Percentiles rank a stretch among this genome's conserved stretches.
These are phyloP conservation scores for Danio tinwini DNA, from an alignment of 2,797 vertebrate species.

Conservation along the genomic window DNA sequence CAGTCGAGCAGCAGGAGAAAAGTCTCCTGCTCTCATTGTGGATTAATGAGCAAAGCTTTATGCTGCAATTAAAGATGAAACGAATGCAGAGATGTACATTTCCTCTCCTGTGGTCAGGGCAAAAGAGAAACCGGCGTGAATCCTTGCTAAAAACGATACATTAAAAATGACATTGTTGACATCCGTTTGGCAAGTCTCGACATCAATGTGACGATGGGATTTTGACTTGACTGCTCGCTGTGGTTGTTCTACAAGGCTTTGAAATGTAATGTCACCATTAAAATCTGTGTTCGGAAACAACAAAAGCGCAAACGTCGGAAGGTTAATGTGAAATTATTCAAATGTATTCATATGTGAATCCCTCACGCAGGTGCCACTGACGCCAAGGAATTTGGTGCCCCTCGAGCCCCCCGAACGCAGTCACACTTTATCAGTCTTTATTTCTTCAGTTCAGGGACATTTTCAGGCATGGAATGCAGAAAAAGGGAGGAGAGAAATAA, in stretches of 20 bases:
- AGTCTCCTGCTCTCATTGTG: constrained; percentile 40
- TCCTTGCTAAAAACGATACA: too few relatives aligned
- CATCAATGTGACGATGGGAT: neutral
- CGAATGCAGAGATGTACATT: constrained; percentile 42
- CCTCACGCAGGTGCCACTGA: constrained; percentile 64
- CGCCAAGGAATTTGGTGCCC: constrained; percentile 56
- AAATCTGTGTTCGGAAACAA: constrained; percentile 69
- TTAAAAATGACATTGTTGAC: constrained; percentile 21
- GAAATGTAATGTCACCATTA: constrained; percentile 73
- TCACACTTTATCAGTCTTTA: constrained; percentile 48
- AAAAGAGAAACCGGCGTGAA: too few relatives aligned
- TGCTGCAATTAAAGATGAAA: constrained; percentile 52
- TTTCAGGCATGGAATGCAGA: constrained; percentile 18
- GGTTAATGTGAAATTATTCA: constrained; percentile 79
- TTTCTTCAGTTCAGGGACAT: constrained; percentile 33
- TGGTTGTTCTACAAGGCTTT: constrained; percentile 56
- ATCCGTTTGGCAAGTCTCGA: neutral
- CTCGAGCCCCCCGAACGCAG: constrained; percentile 34
- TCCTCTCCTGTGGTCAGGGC: constrained; percentile 21
- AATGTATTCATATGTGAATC: constrained; percentile 77
- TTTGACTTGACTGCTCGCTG: constrained; percentile 29
- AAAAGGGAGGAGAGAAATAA: constrained; percentile 32
- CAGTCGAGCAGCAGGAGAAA: constrained; percentile 44
- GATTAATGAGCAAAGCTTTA: constrained; percentile 54
- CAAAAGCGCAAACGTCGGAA: constrained; percentile 62